These are phyloP conservation scores for Cisticola juncidis DNA, from an alignment of 2,113 vertebrate genomes.

Conservation along the genomic window DNA sequence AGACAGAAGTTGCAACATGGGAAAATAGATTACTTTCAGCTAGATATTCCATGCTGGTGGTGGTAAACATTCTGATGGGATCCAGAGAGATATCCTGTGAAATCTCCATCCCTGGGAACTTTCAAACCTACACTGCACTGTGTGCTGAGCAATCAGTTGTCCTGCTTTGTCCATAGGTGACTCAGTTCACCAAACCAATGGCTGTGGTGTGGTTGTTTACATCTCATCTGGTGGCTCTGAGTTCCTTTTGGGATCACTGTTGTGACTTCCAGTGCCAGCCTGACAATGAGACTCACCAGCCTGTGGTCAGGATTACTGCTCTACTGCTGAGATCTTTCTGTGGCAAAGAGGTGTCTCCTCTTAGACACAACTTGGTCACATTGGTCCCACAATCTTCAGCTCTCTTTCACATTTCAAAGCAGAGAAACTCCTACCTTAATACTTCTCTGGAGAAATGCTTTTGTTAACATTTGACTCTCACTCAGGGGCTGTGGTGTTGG, in stretches of 20 bases:
- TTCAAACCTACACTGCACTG: neutral
- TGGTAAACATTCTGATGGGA: neutral
- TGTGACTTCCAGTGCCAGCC: neutral
- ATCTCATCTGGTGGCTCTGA: neutral
- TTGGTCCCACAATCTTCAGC: neutral
- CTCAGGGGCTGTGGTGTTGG: neutral
- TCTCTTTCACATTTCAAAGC: neutral
- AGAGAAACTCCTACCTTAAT: neutral
- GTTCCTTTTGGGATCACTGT: neutral
- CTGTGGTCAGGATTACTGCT: neutral
- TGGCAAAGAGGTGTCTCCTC: neutral
- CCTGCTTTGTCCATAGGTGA: neutral
- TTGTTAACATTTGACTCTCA: neutral
- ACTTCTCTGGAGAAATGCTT: neutral
- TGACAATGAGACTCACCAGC: neutral
- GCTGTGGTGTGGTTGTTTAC: neutral
- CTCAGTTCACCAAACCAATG: neutral
- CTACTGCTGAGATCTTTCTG: neutral
- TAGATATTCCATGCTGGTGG: neutral
- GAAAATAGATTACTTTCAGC: neutral
- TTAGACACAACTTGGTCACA: neutral
- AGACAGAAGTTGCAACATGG: fast-evolving
- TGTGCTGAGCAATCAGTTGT: neutral
- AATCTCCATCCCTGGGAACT: neutral
- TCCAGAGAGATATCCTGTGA: neutral